Evolutionary conservation across 2,797 vertebrate species (phyloP), one percentile per base, ranked within the genome.

Genomic region (Otus scops): DNA sequence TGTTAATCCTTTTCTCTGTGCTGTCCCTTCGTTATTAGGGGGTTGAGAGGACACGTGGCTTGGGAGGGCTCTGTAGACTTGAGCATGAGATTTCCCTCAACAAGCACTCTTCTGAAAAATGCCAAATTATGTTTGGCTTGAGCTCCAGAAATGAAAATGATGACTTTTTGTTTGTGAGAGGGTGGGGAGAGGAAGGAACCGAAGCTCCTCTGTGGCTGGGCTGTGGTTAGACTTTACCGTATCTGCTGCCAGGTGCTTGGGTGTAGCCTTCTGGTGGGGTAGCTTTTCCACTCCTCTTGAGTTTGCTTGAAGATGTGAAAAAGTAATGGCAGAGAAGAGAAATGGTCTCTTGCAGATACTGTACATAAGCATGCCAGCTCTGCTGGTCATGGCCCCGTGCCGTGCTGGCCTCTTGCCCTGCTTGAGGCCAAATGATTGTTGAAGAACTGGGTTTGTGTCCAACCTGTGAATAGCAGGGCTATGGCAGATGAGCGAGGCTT

Each of bases 361-460:
- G 51, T 54, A 18, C 0, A 0, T 48, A 38, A 67, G 24, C 0
- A 0, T 69, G 65, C 76, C 60, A 43, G 59, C 13, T 0, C 39
- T 38, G 53, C 43, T 6, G 13, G 51, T 67, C 48, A 4, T 2
- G 3, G 54, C 48, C 50, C 47, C 0, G 0, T 0, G 3, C 53
- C 1, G 0, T 13, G 0, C 79, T 92, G 88, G 79, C 85, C 9
- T 38, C 73, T 74, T 57, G 60, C 68, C 59, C 68, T 74, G 26
- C 43, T 30, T 30, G 84, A 85, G 69, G 41, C n/a, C 60, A 39
- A 54, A 12, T 2, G 2, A 4, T 75, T 0, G 5, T 51, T 48
- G 38, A 51, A 53, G 77, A 88, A 11, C 26, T 63, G 50, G 7
- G 11, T 90, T 69, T 0, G 0, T 61, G 68, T 84, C 91, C 94